These are phyloP conservation scores for Phenganax subtilis DNA, from an alignment of 92 coral and sea anemone species.

Conservation along the genomic window DNA sequence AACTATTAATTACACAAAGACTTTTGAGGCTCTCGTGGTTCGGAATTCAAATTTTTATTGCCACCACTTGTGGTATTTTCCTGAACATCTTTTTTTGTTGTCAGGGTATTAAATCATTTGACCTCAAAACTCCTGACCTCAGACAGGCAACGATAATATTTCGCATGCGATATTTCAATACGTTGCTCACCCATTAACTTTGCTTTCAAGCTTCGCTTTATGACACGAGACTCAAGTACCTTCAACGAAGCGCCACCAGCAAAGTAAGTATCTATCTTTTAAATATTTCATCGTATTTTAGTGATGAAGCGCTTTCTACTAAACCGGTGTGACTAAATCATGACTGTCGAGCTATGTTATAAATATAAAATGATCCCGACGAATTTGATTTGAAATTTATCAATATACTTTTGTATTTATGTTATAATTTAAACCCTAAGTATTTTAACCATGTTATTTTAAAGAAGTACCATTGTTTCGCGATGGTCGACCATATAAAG, in stretches of 20 bases:
- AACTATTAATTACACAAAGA: neutral
- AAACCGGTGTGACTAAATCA: neutral
- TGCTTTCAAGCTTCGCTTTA: neutral
- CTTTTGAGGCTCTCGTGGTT: neutral
- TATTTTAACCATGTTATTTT: too few relatives aligned
- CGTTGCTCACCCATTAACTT: neutral
- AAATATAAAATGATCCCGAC: neutral
- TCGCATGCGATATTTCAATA: neutral
- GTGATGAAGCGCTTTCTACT: neutral
- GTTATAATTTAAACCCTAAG: too few relatives aligned
- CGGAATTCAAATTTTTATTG: neutral
- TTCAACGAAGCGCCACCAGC: neutral
- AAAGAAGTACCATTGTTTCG: too few relatives aligned
- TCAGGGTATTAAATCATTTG: neutral
- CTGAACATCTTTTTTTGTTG: slow-evolving; percentile 8
- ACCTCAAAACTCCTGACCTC: slow-evolving; percentile 16
- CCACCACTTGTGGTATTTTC: slow-evolving; percentile 13
- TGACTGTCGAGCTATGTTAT: neutral
- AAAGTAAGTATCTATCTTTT: neutral
- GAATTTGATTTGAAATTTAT: too few relatives aligned
- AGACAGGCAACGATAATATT: neutral
- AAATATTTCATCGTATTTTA: neutral
- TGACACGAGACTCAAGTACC: too few relatives aligned
- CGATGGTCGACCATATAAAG: too few relatives aligned
- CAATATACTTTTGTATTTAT: too few relatives aligned